These are phyloP conservation scores for Camponotus fellah DNA, from an alignment of 2,888 invertebrate genomes.

Conservation along the genomic window DNA sequence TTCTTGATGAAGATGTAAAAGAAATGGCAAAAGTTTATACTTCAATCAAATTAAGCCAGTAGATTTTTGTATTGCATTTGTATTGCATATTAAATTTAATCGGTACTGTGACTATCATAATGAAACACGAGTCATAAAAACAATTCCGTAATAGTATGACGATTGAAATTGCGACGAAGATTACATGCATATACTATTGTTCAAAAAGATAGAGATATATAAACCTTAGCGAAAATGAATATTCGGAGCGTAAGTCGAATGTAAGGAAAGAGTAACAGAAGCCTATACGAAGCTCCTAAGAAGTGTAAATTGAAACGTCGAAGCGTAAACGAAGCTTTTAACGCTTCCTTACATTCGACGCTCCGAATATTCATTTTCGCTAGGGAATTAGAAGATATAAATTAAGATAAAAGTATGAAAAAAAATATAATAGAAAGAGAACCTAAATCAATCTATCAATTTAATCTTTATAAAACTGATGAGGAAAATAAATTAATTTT, in stretches of 20 bases:
- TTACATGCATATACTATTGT: background rate
- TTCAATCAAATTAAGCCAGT: background rate
- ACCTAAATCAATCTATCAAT: background rate
- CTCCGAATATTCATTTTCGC: too few species aligned
- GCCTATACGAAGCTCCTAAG: too few species aligned
- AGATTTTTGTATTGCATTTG: background rate
- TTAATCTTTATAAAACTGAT: background rate
- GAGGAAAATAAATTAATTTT: background rate
- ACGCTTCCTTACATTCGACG: too few species aligned
- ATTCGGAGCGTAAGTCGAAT: too few species aligned
- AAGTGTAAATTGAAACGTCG: too few species aligned
- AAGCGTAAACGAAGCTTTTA: too few species aligned
- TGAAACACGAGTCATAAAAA: slow-evolving; percentile 32
- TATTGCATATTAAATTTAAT: background rate
- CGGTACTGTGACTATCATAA: slow-evolving; percentile 16
- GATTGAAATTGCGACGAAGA: slow-evolving; percentile 17
- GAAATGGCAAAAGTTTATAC: background rate
- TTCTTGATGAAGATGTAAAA: background rate
- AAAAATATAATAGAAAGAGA: slow-evolving; percentile 2
- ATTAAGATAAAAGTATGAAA: background rate
- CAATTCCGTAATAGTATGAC: background rate
- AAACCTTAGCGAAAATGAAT: too few species aligned
- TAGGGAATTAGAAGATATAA: background rate
- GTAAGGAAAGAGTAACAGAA: too few species aligned
- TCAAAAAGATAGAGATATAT: background rate